A percentile compares a stretch with the other conserved stretches of the same genome.
These are phyloP conservation scores for Paedocypris sp. DNA, from an alignment of 2,113 vertebrate genomes.

Conservation along the genomic window DNA sequence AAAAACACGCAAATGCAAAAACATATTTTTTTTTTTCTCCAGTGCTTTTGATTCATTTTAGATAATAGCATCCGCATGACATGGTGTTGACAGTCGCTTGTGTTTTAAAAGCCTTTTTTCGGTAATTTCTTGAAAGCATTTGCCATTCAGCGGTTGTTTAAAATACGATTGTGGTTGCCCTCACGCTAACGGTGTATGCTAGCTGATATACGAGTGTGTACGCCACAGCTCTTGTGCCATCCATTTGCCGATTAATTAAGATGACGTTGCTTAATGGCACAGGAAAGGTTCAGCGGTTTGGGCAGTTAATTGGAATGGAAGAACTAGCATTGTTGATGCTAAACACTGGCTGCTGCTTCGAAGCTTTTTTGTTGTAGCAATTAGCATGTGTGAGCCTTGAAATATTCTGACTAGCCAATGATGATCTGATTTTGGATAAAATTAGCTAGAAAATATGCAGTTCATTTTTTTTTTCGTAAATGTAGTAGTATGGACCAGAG, in stretches of 20 bases:
- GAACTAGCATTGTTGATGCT: conserved; percentile 8
- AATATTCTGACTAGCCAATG: too few species aligned
- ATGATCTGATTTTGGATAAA: too few species aligned
- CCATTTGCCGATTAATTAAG: conserved; percentile 42
- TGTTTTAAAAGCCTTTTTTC: conserved; percentile 9
- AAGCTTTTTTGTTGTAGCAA: too few species aligned
- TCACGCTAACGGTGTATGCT: conserved; percentile 1
- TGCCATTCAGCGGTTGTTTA: conserved; percentile 32
- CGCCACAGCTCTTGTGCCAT: conserved; percentile 24
- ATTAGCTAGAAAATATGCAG: too few species aligned
- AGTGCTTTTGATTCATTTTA: too few species aligned
- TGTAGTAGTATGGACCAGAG: too few species aligned
- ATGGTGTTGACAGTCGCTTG: not conserved
- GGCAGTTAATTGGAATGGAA: conserved; percentile 27
- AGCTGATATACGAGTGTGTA: not conserved
- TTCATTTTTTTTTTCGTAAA: too few species aligned
- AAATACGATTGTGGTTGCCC: conserved; percentile 13
- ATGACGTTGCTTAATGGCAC: conserved; percentile 33
- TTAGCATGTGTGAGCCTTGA: too few species aligned
- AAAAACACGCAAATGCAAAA: too few species aligned
- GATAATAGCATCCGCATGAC: too few species aligned
- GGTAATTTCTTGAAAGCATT: conserved; percentile 33
- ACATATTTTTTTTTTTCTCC: too few species aligned
- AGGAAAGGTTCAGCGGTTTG: conserved; percentile 26
- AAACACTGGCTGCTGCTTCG: not conserved